Evolutionary conservation across 2,888 invertebrate genomes (phyloP).

Genomic region (Rotaria macrura): DNA sequence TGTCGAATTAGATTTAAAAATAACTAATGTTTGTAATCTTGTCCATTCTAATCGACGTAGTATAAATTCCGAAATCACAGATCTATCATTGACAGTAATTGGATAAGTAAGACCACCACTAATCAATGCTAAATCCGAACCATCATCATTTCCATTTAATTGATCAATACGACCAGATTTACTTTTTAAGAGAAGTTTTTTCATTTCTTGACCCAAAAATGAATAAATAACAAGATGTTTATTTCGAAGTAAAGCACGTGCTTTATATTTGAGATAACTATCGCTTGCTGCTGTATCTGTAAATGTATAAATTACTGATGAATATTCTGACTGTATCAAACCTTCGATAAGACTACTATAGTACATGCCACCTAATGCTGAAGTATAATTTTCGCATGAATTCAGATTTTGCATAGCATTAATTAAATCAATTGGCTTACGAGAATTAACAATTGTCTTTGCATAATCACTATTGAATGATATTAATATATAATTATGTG

Average conservation of each 20-base stretch:
- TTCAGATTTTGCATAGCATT: background rate
- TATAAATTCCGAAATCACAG: background rate
- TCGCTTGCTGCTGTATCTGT: background rate
- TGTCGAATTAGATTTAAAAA: background rate
- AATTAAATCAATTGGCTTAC: background rate
- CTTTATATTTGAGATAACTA: background rate
- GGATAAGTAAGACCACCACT: constrained; percentile 3
- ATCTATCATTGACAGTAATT: background rate
- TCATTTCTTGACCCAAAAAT: background rate
- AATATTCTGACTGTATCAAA: background rate
- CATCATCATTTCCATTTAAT: background rate
- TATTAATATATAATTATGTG: background rate
- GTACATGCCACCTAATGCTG: background rate
- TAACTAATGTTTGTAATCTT: background rate
- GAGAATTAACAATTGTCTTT: background rate
- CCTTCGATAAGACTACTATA: background rate
- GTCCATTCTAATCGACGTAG: constrained; percentile 13
- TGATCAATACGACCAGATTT: background rate
- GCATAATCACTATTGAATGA: background rate
- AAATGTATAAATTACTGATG: background rate
- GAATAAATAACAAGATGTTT: background rate
- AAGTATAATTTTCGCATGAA: background rate
- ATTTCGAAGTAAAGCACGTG: background rate
- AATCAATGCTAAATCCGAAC: background rate
- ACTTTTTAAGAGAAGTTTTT: background rate